These are phyloP conservation scores for Acanthoscelides obtectus DNA, from an alignment of 2,888 invertebrate species.

Conservation along the genomic window DNA sequence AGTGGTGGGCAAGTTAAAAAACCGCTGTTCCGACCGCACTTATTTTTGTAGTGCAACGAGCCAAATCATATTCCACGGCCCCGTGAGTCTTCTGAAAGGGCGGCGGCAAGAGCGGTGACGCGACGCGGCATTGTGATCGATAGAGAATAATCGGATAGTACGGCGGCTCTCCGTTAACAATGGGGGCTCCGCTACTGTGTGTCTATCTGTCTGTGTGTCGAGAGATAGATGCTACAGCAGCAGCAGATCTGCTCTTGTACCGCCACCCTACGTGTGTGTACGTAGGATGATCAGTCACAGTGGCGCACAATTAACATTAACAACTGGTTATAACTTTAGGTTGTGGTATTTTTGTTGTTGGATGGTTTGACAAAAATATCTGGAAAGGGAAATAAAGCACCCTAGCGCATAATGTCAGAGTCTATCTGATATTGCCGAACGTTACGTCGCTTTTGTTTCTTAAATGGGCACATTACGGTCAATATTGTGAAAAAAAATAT, in stretches of 20 bases:
- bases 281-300: neutral
- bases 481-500: too few relatives aligned
- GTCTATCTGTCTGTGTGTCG: slow-evolving; percentile 31
- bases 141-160: slow-evolving; percentile 42
- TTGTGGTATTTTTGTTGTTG: too few relatives aligned
- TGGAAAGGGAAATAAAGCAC: too few relatives aligned
- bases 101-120: neutral
- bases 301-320: too few relatives aligned
- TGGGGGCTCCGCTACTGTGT: slow-evolving; percentile 36
- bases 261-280: neutral
- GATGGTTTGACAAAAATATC: too few relatives aligned
- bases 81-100: slow-evolving; percentile 43
- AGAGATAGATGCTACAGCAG: slow-evolving; percentile 13
- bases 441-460: too few relatives aligned
- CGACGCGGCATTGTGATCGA: slow-evolving; percentile 33
- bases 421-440: too few relatives aligned
- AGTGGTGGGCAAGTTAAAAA: slow-evolving; percentile 31
- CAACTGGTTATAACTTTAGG: too few relatives aligned
- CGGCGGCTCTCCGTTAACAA: slow-evolving; percentile 34
- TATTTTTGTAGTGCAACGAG: slow-evolving; percentile 47
- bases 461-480: too few relatives aligned
- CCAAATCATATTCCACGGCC: slow-evolving; percentile 47
- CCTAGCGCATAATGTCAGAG: too few relatives aligned
- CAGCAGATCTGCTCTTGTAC: neutral
- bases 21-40: slow-evolving; percentile 37